phyloP scores from a whole-genome alignment of 1,140 invertebrate species.

The Formica selysi region DNA sequence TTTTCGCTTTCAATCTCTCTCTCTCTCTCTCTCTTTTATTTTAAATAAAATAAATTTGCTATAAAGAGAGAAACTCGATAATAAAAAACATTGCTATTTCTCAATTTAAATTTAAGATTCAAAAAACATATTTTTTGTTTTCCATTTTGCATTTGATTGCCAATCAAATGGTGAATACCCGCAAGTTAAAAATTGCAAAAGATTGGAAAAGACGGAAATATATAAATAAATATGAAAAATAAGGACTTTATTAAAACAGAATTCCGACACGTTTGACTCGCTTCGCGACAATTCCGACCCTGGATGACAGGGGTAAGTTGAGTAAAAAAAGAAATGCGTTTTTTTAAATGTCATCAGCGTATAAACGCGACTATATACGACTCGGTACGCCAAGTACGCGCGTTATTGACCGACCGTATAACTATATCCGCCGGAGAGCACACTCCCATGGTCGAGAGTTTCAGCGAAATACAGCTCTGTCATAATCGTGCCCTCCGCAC shows the following conservation, averaged over 20 bases:
- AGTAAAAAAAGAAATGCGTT: constrained; percentile 1
- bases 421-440: constrained; percentile 23
- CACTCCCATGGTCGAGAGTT: constrained; percentile 11
- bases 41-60: not conserved
- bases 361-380: constrained; percentile 41
- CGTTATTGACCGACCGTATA: constrained; percentile 56
- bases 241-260: not conserved
- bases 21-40: no score
- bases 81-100: no score
- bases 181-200: not conserved
- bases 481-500: not conserved
- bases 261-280: not conserved
- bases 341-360: constrained; percentile 47
- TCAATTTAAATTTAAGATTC: no score
- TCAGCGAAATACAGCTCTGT: not conserved
- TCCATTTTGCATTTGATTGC: not conserved
- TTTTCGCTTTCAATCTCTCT: no score
- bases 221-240: not conserved
- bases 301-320: not conserved
- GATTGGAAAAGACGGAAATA: not conserved
- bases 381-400: constrained; percentile 33
- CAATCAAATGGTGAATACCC: not conserved
- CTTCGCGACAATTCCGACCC: not conserved
- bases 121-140: not conserved
- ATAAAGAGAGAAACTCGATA: no score